These are phyloP conservation scores for Odontamblyopus rebecca DNA, from an alignment of 2,797 vertebrate genomes.

Conservation along the genomic window DNA sequence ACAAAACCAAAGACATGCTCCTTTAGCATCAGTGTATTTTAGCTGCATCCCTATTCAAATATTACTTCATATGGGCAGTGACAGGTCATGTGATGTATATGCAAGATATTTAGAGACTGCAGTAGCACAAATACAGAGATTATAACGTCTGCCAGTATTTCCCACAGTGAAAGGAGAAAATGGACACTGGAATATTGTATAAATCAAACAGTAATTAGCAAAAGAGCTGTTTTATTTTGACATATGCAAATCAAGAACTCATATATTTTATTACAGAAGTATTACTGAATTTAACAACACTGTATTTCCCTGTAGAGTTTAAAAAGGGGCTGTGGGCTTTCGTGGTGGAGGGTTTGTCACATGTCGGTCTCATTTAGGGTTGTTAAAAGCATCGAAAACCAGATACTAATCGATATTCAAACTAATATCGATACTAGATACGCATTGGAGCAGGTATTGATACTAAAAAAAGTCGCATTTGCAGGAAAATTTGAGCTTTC, in stretches of 20 bases:
- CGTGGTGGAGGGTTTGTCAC: no score
- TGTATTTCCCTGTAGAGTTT: neutral
- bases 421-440: no score
- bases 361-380: no score
- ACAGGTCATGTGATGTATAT: neutral
- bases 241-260: neutral
- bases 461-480: no score
- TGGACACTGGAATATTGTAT: conserved; percentile 9
- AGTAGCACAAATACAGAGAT: conserved; percentile 27
- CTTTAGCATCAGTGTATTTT: conserved; percentile 30
- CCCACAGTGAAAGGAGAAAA: conserved; percentile 9
- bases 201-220: neutral
- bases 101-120: conserved; percentile 13
- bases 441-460: no score
- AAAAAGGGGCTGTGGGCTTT: no score
- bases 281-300: neutral
- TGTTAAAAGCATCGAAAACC: no score
- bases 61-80: conserved; percentile 1
- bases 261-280: neutral
- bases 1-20: conserved; percentile 59
- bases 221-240: neutral
- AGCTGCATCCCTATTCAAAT: conserved; percentile 2
- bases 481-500: no score
- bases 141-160: neutral
- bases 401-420: no score